These are phyloP conservation scores for Habropoda laboriosa DNA, from an alignment of 1,140 invertebrate genomes.

Conservation along the genomic window DNA sequence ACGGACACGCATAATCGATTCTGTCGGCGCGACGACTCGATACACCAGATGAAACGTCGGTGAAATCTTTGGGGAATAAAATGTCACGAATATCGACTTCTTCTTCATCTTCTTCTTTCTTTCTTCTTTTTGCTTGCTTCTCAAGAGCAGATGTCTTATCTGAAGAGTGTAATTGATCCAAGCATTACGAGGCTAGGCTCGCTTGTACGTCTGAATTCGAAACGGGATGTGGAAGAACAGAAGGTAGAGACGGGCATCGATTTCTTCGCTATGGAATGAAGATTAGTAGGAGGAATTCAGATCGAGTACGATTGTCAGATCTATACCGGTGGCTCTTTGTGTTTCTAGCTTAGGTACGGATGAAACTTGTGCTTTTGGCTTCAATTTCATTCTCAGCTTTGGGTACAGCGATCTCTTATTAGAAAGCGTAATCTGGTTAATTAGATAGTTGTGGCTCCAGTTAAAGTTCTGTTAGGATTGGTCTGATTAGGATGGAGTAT, in stretches of 20 bases:
- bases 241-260: background rate
- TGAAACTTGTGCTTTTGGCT: background rate
- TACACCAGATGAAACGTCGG: background rate
- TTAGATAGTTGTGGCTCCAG: background rate
- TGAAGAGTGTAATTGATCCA: constrained; percentile 31
- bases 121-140: background rate
- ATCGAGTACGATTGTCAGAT: background rate
- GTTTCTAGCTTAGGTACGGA: background rate
- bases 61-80: background rate
- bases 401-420: background rate
- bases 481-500: no score
- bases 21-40: constrained; percentile 13
- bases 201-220: constrained; percentile 2
- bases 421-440: background rate
- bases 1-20: constrained; percentile 49
- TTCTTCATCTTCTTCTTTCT: background rate
- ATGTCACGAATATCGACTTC: background rate
- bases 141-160: constrained; percentile 8
- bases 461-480: background rate
- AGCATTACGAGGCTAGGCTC: constrained; percentile 1
- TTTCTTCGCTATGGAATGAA: constrained; percentile 8
- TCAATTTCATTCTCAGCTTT: background rate
- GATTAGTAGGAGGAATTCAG: background rate
- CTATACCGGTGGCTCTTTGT: background rate
- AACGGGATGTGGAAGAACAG: constrained; percentile 3